These are phyloP conservation scores for Manduca sexta DNA, from an alignment of 1,140 invertebrate genomes.

Conservation along the genomic window DNA sequence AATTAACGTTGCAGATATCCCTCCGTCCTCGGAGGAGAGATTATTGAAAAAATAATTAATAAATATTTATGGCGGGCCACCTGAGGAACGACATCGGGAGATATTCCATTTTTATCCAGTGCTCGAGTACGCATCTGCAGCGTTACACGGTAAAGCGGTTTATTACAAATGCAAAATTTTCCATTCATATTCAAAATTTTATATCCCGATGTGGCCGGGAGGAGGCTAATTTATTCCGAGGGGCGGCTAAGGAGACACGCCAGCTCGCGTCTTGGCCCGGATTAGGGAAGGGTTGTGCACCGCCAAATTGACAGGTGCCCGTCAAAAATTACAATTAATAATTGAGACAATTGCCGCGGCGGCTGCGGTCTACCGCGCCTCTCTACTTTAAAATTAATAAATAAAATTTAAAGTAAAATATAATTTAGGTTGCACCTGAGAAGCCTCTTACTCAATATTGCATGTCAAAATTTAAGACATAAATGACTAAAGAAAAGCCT, in stretches of 20 bases:
- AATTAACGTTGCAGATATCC: conserved; percentile 69
- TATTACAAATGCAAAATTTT: conserved; percentile 89
- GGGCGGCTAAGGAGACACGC: conserved; percentile 58
- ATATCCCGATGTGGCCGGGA: conserved; percentile 80
- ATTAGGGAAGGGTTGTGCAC: conserved; percentile 66
- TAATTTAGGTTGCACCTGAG: too few species aligned
- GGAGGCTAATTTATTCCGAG: conserved; percentile 78
- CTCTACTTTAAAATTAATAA: not conserved
- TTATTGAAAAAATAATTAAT: conserved; percentile 74
- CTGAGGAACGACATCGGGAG: conserved; percentile 56
- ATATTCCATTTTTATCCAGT: conserved; percentile 62
- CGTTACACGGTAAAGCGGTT: conserved; percentile 67
- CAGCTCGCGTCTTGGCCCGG: conserved; percentile 60
- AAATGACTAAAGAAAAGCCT: too few species aligned
- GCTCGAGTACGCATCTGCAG: conserved; percentile 61
- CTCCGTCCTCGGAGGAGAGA: conserved; percentile 67
- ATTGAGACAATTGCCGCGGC: conserved; percentile 56
- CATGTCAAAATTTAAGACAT: too few species aligned
- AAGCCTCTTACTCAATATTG: too few species aligned
- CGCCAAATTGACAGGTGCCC: conserved; percentile 70
- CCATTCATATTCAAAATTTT: conserved; percentile 93
- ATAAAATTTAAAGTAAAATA: too few species aligned
- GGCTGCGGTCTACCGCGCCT: conserved; percentile 8
- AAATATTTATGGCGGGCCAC: conserved; percentile 71
- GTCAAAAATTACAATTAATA: conserved; percentile 73